phyloP scores from a whole-genome alignment of 2,113 vertebrate genomes.

The Motacilla alba region DNA sequence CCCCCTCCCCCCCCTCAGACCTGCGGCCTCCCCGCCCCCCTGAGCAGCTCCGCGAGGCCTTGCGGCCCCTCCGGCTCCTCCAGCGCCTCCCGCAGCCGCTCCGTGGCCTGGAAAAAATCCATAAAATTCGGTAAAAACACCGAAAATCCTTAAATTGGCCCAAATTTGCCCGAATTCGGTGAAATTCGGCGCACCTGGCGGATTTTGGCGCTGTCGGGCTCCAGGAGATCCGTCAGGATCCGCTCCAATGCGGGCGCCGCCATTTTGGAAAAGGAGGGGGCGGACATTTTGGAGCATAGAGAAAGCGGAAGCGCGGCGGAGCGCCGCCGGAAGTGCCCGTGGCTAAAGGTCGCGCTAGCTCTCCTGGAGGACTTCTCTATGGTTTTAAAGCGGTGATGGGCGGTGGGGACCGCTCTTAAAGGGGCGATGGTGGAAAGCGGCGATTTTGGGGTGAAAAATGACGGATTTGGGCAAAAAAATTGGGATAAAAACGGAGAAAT shows the following conservation, averaged over 20 bases:
- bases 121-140: too few species aligned
- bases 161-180: neutral
- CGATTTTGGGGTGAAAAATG: neutral
- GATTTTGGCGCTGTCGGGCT: neutral
- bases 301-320: neutral
- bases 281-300: neutral
- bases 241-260: neutral
- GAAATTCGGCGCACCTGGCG: neutral
- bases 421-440: too few species aligned
- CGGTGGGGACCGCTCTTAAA: neutral
- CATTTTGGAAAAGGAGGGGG: neutral
- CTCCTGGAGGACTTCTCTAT: neutral
- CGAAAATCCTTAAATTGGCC: neutral
- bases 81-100: too few species aligned
- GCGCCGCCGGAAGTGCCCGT: neutral
- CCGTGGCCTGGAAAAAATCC: too few species aligned
- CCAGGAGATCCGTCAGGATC: neutral
- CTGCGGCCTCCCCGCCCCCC: too few species aligned
- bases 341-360: neutral
- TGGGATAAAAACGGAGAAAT: too few species aligned
- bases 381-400: neutral
- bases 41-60: too few species aligned
- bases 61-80: too few species aligned
- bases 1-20: too few species aligned
- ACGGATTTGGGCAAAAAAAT: neutral